Percentiles rank a stretch among this genome's conserved stretches.
Evolutionary conservation across 2,888 invertebrate genomes (phyloP).

Genomic region (Ferrisia virgata): DNA sequence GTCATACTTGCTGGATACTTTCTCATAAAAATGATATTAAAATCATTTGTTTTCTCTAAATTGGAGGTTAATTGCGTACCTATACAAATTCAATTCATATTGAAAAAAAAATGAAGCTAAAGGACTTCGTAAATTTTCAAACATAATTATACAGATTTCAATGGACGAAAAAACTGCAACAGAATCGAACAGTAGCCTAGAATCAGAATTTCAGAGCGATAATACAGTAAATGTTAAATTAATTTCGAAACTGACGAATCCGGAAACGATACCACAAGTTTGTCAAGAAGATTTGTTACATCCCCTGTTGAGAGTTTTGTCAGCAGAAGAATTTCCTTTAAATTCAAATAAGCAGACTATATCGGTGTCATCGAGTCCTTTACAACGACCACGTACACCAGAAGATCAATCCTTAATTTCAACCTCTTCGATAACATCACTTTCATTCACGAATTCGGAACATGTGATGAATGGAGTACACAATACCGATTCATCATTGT

Average conservation of each 20-base stretch:
- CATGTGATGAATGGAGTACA: not conserved
- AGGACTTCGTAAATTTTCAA: not conserved
- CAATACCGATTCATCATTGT: not conserved
- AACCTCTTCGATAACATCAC: not conserved
- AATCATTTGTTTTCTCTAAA: too few relatives aligned
- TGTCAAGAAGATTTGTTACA: constrained; percentile 38
- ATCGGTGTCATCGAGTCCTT: not conserved
- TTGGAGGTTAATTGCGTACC: too few relatives aligned
- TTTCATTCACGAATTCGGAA: not conserved
- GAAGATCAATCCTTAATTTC: constrained; percentile 18
- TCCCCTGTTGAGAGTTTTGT: constrained; percentile 28
- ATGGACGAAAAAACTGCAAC: constrained; percentile 21
- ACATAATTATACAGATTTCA: constrained; percentile 33
- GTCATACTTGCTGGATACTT: too few relatives aligned
- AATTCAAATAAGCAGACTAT: constrained; percentile 8
- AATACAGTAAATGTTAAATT: not conserved
- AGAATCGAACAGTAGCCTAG: constrained; percentile 12
- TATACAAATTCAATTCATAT: not conserved
- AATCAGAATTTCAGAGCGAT: not conserved
- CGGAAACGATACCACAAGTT: constrained; percentile 31
- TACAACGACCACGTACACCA: not conserved
- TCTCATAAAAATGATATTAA: too few relatives aligned
- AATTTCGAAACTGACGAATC: not conserved
- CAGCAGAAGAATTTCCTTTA: not conserved
- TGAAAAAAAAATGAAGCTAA: not conserved